Percentiles rank a stretch among this genome's conserved stretches.
Evolutionary conservation across 2,888 invertebrate species (phyloP).

Genomic region (Chirona hameri): DNA sequence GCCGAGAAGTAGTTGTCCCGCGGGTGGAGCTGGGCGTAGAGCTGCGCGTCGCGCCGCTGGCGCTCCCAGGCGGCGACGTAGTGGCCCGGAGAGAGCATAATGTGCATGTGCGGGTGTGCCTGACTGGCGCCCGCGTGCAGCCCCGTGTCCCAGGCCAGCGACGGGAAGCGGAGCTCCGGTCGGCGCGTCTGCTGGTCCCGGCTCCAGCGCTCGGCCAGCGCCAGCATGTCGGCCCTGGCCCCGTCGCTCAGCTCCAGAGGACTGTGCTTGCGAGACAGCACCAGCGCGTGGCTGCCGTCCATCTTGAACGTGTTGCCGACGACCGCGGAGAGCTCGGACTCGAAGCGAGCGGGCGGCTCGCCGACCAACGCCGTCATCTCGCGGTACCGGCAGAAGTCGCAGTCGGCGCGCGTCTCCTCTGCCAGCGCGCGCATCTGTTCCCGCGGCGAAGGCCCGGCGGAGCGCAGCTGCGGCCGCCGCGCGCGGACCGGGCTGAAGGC

Average conservation of each 20-base stretch:
- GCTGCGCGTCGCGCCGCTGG: slow-evolving; percentile 33
- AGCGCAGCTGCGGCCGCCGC: slow-evolving; percentile 32
- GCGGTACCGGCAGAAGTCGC: slow-evolving; percentile 34
- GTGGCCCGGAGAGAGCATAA: slow-evolving; percentile 45
- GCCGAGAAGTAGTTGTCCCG: slow-evolving; percentile 35
- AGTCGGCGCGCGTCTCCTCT: slow-evolving; percentile 24
- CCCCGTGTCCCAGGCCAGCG: slow-evolving; percentile 49
- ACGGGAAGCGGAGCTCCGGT: slow-evolving; percentile 44
- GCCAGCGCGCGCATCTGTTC: slow-evolving; percentile 30
- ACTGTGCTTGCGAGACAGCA: slow-evolving; percentile 33
- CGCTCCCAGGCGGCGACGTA: slow-evolving; percentile 40
- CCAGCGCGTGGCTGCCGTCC: slow-evolving; percentile 35
- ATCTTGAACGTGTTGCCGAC: slow-evolving; percentile 37
- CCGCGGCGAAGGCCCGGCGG: not conserved
- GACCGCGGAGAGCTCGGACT: slow-evolving; percentile 27
- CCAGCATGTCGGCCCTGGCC: not conserved
- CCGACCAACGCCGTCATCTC: slow-evolving; percentile 33
- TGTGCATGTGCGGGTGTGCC: slow-evolving; percentile 51
- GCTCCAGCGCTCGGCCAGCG: not conserved
- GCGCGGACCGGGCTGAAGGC: slow-evolving; percentile 35
- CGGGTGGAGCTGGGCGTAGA: slow-evolving; percentile 26
- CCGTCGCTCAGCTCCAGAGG: not conserved
- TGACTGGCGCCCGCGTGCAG: slow-evolving; percentile 52
- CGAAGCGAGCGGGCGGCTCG: slow-evolving; percentile 28
- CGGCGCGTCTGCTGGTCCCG: not conserved